phyloP scores from a whole-genome alignment of 1,140 invertebrate genomes.

The Aporrectodea caliginosa region DNA sequence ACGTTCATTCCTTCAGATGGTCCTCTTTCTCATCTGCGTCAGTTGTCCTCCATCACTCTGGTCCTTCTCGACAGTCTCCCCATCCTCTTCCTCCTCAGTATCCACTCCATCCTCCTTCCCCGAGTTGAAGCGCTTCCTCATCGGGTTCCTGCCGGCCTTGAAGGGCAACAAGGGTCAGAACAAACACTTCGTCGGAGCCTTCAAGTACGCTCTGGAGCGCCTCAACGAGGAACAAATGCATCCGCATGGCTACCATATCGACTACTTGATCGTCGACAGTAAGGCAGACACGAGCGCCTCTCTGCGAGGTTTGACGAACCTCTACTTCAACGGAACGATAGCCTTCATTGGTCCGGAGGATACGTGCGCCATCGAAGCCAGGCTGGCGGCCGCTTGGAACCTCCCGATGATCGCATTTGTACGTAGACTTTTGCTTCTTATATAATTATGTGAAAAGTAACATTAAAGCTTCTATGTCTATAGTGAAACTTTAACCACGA shows the following conservation, averaged over 20 bases:
- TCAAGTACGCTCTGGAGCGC: constrained; percentile 6
- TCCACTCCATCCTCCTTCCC: not conserved
- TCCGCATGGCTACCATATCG: not conserved
- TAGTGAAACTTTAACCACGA: too few species aligned
- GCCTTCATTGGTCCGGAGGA: constrained; percentile 27
- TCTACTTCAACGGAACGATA: constrained; percentile 1
- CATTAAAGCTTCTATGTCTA: too few species aligned
- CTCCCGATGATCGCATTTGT: constrained; percentile 20
- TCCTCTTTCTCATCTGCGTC: not conserved
- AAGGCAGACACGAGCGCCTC: not conserved
- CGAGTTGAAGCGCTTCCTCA: not conserved
- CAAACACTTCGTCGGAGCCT: constrained; percentile 4
- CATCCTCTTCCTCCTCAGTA: not conserved
- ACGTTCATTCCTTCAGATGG: not conserved
- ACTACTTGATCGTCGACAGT: not conserved
- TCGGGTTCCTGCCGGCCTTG: not conserved
- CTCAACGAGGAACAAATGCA: constrained; percentile 6
- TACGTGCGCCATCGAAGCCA: constrained; percentile 15
- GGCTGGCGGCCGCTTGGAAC: constrained; percentile 18
- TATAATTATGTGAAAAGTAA: too few species aligned
- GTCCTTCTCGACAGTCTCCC: not conserved
- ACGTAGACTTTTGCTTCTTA: too few species aligned
- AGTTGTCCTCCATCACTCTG: not conserved
- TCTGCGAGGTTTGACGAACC: constrained; percentile 13
- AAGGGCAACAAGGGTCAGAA: constrained; percentile 4